These are phyloP conservation scores for Merluccius polli DNA, from an alignment of 2,797 vertebrate genomes.

Conservation along the genomic window DNA sequence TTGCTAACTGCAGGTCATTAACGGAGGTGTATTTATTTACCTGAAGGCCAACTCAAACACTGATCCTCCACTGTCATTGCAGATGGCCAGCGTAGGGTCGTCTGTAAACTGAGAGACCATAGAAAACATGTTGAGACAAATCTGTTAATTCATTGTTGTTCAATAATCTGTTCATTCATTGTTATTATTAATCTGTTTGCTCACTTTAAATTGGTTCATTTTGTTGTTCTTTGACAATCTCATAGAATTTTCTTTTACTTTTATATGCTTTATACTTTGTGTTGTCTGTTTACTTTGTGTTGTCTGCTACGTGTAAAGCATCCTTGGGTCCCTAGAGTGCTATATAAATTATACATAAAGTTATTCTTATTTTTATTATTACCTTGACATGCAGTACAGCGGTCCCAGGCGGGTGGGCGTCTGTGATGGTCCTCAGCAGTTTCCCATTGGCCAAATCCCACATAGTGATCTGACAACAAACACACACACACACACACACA, in stretches of 20 bases:
- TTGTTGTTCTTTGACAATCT: no score
- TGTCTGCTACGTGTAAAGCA: no score
- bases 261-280: no score
- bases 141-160: not conserved
- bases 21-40: constrained; percentile 63
- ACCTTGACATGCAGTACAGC: constrained; percentile 95
- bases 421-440: constrained; percentile 90
- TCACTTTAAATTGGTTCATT: no score
- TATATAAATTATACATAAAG: no score
- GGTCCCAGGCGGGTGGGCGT: constrained; percentile 96
- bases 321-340: no score
- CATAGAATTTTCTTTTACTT: not conserved
- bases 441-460: constrained; percentile 98
- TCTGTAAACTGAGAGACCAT: constrained; percentile 85
- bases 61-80: constrained; percentile 96
- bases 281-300: no score
- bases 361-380: no score
- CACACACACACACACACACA: constrained; percentile 8
- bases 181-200: not conserved
- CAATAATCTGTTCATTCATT: not conserved
- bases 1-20: no score
- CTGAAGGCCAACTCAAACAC: constrained; percentile 96
- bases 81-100: constrained; percentile 91
- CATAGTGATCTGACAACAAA: constrained; percentile 86
- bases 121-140: not conserved